A percentile compares a stretch with the other conserved stretches of the same genome.
These are phyloP conservation scores for Bombus ignitus DNA, from an alignment of 1,140 invertebrate species.

Conservation along the genomic window DNA sequence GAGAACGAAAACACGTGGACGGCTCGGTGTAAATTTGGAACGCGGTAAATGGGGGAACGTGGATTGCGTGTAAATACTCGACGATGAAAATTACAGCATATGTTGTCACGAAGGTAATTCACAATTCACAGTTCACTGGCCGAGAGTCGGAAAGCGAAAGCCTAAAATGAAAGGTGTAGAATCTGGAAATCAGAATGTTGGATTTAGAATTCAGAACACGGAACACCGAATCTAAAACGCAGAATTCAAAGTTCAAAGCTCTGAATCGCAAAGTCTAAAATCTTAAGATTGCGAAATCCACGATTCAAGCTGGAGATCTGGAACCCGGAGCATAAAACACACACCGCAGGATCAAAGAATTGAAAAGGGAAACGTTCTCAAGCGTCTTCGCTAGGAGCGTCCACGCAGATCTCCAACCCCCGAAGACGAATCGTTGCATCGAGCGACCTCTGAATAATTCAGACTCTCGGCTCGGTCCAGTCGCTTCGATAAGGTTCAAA, in stretches of 20 bases:
- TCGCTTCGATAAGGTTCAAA: slow-evolving; percentile 59
- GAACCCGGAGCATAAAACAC: no score
- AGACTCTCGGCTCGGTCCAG: slow-evolving; percentile 33
- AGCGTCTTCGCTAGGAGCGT: background rate
- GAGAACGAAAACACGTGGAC: background rate
- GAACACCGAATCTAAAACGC: no score
- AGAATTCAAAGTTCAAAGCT: background rate
- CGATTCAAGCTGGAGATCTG: background rate
- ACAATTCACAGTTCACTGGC: background rate
- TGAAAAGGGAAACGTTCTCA: no score
- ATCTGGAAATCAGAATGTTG: background rate
- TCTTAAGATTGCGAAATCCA: background rate
- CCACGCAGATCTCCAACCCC: background rate
- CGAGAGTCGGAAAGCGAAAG: background rate
- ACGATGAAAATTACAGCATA: background rate
- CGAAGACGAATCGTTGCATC: slow-evolving; percentile 21
- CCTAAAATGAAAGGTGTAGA: background rate
- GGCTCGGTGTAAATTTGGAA: background rate
- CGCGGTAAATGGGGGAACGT: no score
- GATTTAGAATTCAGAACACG: background rate
- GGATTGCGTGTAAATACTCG: background rate
- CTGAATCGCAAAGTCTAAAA: background rate
- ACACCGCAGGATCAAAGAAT: no score
- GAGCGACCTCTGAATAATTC: slow-evolving; percentile 56
- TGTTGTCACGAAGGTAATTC: no score